Evolutionary conservation across 2,888 invertebrate species (phyloP).

Genomic region (Andrena fulva): DNA sequence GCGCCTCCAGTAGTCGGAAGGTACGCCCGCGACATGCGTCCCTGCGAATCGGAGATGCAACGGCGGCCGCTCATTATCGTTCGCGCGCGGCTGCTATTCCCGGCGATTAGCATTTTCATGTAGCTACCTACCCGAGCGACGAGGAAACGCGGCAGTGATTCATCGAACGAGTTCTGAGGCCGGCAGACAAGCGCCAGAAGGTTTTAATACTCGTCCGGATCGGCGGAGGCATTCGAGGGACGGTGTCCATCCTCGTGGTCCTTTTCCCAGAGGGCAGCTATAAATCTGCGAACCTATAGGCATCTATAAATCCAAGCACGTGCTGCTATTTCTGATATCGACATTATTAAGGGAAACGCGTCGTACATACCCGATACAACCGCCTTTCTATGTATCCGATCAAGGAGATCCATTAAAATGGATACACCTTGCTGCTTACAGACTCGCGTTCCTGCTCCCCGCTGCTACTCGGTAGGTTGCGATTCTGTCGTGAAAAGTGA

Average conservation of each 20-base stretch:
- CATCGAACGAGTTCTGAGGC: slow-evolving; percentile 66
- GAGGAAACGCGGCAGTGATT: slow-evolving; percentile 66
- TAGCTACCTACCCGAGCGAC: slow-evolving; percentile 56
- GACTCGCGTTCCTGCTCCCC: too few relatives aligned
- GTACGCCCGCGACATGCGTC: slow-evolving; percentile 17
- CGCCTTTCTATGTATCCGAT: background rate
- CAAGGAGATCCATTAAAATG: slow-evolving; percentile 23
- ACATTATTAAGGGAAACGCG: slow-evolving; percentile 36
- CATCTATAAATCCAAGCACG: slow-evolving; percentile 44
- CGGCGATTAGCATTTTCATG: slow-evolving; percentile 66
- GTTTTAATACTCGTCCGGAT: slow-evolving; percentile 55
- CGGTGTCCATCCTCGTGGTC: slow-evolving; percentile 6
- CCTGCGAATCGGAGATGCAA: slow-evolving; percentile 52
- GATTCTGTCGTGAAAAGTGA: slow-evolving; percentile 2
- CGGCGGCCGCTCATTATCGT: slow-evolving; percentile 55
- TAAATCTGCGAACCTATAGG: slow-evolving; percentile 30
- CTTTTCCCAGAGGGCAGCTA: slow-evolving; percentile 13
- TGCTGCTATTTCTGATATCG: slow-evolving; percentile 55
- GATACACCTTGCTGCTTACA: background rate
- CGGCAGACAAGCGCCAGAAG: slow-evolving; percentile 63
- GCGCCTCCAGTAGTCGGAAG: background rate
- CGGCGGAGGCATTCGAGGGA: slow-evolving; percentile 40
- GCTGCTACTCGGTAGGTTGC: background rate
- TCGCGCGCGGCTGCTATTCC: slow-evolving; percentile 52
- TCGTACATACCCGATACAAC: slow-evolving; percentile 8